These are phyloP conservation scores for Bhutanitis thaidina DNA, from an alignment of 2,888 invertebrate species.

Conservation along the genomic window DNA sequence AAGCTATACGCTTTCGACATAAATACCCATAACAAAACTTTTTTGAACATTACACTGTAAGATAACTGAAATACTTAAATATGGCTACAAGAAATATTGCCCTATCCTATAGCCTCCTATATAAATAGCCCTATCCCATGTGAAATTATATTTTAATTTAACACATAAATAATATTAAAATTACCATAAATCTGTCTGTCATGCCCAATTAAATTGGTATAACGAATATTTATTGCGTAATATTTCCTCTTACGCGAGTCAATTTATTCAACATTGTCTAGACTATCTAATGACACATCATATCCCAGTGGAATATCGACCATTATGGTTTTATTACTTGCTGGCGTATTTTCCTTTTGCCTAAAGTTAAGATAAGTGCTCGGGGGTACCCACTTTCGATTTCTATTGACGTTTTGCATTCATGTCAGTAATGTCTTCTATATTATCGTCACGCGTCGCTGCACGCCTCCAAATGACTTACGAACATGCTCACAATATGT, in stretches of 20 bases:
- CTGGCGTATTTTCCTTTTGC: constrained; percentile 1
- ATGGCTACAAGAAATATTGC: too few relatives aligned
- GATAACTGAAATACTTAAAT: too few relatives aligned
- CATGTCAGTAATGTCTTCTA: constrained; percentile 37
- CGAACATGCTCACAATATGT: background rate
- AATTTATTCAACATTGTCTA: constrained; percentile 4
- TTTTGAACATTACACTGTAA: too few relatives aligned
- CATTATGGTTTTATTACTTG: constrained; percentile 4
- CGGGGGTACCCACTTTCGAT: constrained; percentile 37
- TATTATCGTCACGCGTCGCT: constrained; percentile 40
- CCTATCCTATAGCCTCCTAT: too few relatives aligned
- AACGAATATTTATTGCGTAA: background rate
- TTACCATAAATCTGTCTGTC: background rate
- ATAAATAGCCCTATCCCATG: too few relatives aligned
- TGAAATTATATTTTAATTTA: too few relatives aligned
- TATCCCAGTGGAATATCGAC: background rate
- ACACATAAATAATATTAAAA: background rate
- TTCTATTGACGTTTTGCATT: constrained; percentile 37
- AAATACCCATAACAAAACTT: too few relatives aligned
- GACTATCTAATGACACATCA: background rate
- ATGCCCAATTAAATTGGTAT: background rate
- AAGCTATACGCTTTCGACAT: too few relatives aligned
- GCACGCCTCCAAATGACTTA: constrained; percentile 31
- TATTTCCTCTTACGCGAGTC: background rate
- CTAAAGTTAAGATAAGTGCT: background rate